Base-by-base conservation (phyloP, 2,797 vertebrate genomes). In the Tapera naevia region DNA sequence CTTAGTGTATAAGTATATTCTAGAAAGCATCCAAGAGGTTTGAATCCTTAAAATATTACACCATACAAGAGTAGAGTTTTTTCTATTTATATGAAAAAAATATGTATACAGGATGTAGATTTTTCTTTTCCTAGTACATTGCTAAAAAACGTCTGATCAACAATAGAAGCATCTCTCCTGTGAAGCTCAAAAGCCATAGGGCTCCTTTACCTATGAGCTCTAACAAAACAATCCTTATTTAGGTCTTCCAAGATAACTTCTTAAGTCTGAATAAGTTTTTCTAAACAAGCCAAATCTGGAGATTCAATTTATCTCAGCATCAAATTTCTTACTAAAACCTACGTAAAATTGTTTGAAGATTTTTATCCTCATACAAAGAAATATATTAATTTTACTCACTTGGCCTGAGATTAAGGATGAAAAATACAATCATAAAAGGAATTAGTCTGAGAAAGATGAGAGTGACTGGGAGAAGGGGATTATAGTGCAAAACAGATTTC, bases 321-420 rank as follows among this genome's bases (percentile, higher is more conserved):
- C 69, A 62, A 56, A 81, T 80, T 88, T 88, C 75, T 80, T 74
- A 66, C 11, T 88, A 88, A 86, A 86, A 90, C 22, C 41, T 43
- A 19, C 16, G 35, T 73, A 88, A 95, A 81, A 84, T 7, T 10
- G 14, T 46, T 72, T 33, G 25, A 75, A 88, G 58, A 43, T 45
- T 95, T 93, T 86, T 70, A 86, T 84, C 39, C 64, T 86, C 62
- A 43, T 27, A 75, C 50, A 89, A 86, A 92, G 50, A 74, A 78
- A 71, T 48, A 28, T 54, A 83, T 41, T 70, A 21, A 78, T 70
- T 91, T 89, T 8, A 1, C 66, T 75, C n/a, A 80, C 81, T 83
- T 91, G 56, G 70, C 87, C 51, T 56, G 56, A 89, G 75, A 88
- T 0, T 62, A 22, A 51, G 45, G 56, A 86, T 70, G 70, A 70